These are phyloP conservation scores for Eremobia ochroleuca DNA, from an alignment of 2,888 invertebrate species.

Conservation along the genomic window DNA sequence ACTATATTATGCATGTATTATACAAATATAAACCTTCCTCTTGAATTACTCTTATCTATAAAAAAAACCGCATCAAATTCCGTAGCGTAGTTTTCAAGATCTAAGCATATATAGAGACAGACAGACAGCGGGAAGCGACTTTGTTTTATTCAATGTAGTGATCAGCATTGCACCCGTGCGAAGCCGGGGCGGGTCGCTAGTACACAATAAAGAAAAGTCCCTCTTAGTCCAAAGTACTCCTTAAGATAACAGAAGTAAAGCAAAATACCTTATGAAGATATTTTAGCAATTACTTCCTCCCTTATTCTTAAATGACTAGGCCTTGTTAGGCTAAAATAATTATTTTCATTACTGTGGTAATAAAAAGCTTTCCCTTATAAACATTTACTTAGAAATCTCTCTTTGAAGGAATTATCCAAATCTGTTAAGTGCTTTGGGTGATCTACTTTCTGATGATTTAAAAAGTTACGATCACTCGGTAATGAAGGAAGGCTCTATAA, in stretches of 20 bases:
- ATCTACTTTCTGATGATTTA: slow-evolving; percentile 49
- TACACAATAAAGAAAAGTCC: background rate
- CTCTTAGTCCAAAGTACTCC: background rate
- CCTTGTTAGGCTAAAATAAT: slow-evolving; percentile 47
- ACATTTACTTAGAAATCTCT: slow-evolving; percentile 53
- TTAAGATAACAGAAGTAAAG: slow-evolving; percentile 20
- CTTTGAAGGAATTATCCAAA: slow-evolving; percentile 55
- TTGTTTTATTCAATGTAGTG: too few relatives aligned
- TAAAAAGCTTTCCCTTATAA: slow-evolving; percentile 51
- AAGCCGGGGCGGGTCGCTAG: too few relatives aligned
- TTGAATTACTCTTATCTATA: too few relatives aligned
- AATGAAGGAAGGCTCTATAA: slow-evolving; percentile 20
- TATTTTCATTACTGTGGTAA: slow-evolving; percentile 53
- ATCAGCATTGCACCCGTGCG: too few relatives aligned
- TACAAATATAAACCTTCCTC: too few relatives aligned
- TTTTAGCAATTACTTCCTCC: slow-evolving; percentile 28
- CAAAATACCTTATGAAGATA: slow-evolving; percentile 23
- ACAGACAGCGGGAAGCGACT: too few relatives aligned
- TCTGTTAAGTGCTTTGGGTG: slow-evolving; percentile 57
- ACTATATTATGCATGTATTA: too few relatives aligned
- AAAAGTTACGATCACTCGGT: slow-evolving; percentile 46
- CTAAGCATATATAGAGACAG: too few relatives aligned
- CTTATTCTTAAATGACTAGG: slow-evolving; percentile 9
- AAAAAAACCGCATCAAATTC: too few relatives aligned
- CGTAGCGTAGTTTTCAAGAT: too few relatives aligned